These are phyloP conservation scores for Sorex fumeus DNA, from an alignment of 2,113 vertebrate species.

Conservation along the genomic window DNA sequence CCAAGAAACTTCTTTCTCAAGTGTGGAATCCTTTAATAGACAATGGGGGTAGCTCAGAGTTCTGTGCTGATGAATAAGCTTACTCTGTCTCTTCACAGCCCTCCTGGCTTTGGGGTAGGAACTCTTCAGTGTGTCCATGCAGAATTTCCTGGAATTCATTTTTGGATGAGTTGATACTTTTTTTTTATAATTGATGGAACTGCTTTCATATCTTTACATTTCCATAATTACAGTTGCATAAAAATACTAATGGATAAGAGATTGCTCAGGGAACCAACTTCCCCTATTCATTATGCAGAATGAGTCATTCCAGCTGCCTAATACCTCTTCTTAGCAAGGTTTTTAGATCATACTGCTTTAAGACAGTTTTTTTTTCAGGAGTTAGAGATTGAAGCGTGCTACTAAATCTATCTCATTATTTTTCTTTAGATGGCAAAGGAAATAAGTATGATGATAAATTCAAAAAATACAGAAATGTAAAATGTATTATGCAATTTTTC, in stretches of 20 bases:
- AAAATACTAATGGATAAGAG: constrained; percentile 16
- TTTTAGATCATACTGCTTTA: not conserved
- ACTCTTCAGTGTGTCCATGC: not conserved
- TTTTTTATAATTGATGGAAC: not conserved
- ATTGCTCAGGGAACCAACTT: not conserved
- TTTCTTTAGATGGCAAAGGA: constrained; percentile 68
- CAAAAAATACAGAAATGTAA: constrained; percentile 58
- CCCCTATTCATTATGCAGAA: not conserved
- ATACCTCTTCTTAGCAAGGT: not conserved
- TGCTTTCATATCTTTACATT: constrained; percentile 6
- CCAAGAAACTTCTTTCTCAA: not conserved
- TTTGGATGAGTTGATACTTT: not conserved
- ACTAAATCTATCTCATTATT: constrained; percentile 11
- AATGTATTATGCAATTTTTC: constrained; percentile 62
- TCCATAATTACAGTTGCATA: not conserved
- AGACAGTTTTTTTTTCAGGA: not conserved
- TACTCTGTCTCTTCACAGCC: not conserved
- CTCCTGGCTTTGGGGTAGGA: too few relatives aligned
- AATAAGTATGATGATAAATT: constrained; percentile 70
- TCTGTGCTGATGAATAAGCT: not conserved
- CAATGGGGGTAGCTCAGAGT: too few relatives aligned
- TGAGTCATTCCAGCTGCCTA: not conserved
- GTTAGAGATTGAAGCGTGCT: not conserved
- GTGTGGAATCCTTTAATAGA: not conserved
- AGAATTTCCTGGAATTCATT: not conserved